Evolutionary conservation across 2,113 vertebrate species (phyloP).

Genomic region (Ochotona princeps): DNA sequence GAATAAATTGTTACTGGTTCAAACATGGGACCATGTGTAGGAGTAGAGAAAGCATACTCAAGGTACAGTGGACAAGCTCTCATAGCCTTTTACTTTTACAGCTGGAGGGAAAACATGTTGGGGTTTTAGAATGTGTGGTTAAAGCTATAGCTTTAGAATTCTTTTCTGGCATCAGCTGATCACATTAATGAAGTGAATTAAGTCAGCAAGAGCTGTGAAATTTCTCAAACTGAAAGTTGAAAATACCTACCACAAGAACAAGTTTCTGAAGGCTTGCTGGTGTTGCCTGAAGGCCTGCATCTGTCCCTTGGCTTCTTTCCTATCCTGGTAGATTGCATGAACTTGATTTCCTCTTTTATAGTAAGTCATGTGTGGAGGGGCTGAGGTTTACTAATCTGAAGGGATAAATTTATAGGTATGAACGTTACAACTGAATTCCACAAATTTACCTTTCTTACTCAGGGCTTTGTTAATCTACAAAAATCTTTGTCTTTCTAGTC

Average conservation of each 20-base stretch:
- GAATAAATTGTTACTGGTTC: constrained; percentile 28
- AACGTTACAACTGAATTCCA: constrained; percentile 40
- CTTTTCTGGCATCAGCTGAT: neutral
- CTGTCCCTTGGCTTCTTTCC: constrained; percentile 42
- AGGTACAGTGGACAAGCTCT: neutral
- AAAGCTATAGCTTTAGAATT: neutral
- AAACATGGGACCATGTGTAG: neutral
- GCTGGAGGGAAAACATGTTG: neutral
- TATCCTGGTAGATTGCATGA: neutral
- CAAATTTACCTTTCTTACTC: neutral
- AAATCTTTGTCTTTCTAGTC: neutral
- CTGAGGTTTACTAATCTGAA: neutral
- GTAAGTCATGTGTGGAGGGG: neutral
- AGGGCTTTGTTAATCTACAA: neutral
- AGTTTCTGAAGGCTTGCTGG: neutral
- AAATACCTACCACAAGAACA: constrained; percentile 14
- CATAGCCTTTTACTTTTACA: neutral
- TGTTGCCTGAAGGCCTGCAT: constrained; percentile 13
- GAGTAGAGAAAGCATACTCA: neutral
- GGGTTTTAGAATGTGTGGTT: neutral
- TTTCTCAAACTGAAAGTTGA: neutral
- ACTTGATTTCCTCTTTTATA: constrained; percentile 41
- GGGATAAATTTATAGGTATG: neutral
- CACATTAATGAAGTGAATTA: constrained; percentile 25
- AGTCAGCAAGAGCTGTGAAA: constrained; percentile 42